Conservation (phyloP, 2,113 vertebrate genomes). For the Mionectes macconnelli region DNA sequence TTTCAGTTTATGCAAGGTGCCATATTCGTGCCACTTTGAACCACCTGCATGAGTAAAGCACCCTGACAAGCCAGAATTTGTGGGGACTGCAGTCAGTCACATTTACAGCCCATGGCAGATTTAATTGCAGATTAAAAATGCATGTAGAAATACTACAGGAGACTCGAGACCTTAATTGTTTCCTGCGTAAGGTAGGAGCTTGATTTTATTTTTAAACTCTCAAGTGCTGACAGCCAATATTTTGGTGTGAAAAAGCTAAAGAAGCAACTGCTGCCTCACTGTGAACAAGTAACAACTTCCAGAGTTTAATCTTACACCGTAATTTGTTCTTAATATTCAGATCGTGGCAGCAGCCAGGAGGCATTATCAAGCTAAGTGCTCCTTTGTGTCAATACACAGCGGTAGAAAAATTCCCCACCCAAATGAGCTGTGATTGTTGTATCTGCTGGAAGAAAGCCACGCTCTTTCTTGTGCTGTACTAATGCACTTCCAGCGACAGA, state of each 20-base stretch:
- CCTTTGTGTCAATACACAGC: slow-evolving; percentile 59
- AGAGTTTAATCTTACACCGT: slow-evolving; percentile 30
- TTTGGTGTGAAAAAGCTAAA: slow-evolving; percentile 11
- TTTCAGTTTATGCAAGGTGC: background rate
- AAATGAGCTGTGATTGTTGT: slow-evolving; percentile 29
- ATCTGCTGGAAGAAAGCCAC: slow-evolving; percentile 46
- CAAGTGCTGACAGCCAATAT: background rate
- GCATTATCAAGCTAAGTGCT: slow-evolving; percentile 48
- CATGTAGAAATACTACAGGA: background rate
- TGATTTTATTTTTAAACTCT: slow-evolving; percentile 17
- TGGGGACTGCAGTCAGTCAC: background rate
- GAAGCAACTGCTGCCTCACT: slow-evolving; percentile 2
- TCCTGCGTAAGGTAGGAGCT: background rate
- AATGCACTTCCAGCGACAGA: background rate
- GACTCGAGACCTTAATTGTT: background rate
- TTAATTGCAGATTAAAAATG: slow-evolving; percentile 36
- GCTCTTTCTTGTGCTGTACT: background rate
- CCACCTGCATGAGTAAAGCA: background rate
- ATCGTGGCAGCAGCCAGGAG: slow-evolving; percentile 27
- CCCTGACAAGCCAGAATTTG: background rate
- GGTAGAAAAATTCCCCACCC: slow-evolving; percentile 11
- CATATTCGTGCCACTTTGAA: background rate
- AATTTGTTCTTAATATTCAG: slow-evolving; percentile 49
- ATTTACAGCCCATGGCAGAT: background rate
- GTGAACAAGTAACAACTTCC: slow-evolving; percentile 11